Evolutionary conservation across 2,113 vertebrate genomes (phyloP), one percentile per base, ranked within the genome.

Genomic region (Zosterops pallidus): DNA sequence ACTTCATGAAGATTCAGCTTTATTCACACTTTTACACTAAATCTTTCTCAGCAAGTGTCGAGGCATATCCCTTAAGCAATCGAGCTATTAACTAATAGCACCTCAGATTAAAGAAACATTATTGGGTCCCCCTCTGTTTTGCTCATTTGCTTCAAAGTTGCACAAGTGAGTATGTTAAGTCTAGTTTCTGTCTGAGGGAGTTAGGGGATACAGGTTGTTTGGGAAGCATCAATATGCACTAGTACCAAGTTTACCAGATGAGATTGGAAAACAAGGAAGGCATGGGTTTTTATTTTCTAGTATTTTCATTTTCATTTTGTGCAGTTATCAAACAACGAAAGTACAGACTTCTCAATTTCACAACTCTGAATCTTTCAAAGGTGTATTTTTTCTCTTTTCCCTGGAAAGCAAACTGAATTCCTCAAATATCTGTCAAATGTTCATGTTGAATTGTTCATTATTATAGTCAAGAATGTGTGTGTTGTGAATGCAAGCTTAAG

Each of bases 21-120:
- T 64, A 50, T 64, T 72, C n/a, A 78, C 21, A n/a, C 3, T 47
- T 84, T 22, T 33, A 25, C 2, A 4, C 6, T 56, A 35, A 65
- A 33, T 35, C 33, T 64, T 69, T 74, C 37, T 55, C 29, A 46
- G 20, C 47, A 75, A 63, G 3, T 7, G 3, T 46, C 41, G 14
- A 68, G 25, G 11, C 9, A 29, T n/a, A 42, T 44, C 63, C 26
- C 50, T 24, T 21, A 52, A 69, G 18, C 33, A 41, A 60, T 28
- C 0, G 0, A 76, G 11, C 15, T 26, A 15, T 52, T 65, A 41
- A 52, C 35, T 41, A 52, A 67, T 6, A 62, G 11, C 12, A 37
- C 2, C 15, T 82, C 20, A 29, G 21, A 72, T 46, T 76, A 55
- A 44, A 50, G 26, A 77, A 77, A 84, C 1, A 1, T 77, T 57